Base-by-base conservation (phyloP, 2,113 vertebrate species). In the Cettia cetti region DNA sequence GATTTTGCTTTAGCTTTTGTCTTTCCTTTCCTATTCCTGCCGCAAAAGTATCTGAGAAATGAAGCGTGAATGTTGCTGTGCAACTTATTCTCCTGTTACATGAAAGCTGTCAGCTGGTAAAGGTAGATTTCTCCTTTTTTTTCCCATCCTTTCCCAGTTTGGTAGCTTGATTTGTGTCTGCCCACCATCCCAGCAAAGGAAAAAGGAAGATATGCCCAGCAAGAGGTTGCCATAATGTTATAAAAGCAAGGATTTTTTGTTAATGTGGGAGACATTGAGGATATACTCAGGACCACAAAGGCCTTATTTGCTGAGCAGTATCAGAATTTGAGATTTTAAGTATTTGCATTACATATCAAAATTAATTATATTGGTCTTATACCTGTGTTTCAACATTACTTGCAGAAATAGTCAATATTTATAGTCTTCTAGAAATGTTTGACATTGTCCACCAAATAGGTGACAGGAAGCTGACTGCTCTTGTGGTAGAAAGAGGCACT, bases 1-100 rank as follows among this genome's bases (percentile, higher is more conserved):
- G 85, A 95, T 94, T 91, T 75, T 86, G 60, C 85, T 88, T 82
- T 93, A 90, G 79, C 75, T 93, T 92, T 91, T 75, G 42, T 80
- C 82, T 95, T 87, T 84, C 44, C 39, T 93, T 79, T 84, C 82
- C 66, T 85, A 24, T 66, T 85, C 27, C 84, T 97, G 75, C 71
- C 63, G 70, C 82, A 83, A 63, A 89, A 88, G 27, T 90, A 45
- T 82, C 59, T 79, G 66, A 92, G 92, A 85, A 89, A 74, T 57
- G 75, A 95, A 82, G 87, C 42, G 1, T 79, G 42, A 74, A 74
- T 61, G 66, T 88, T 91, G 78, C 79, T 57, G 96, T 96, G 92
- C 66, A 86, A 39, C 39, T 86, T 85, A 19, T 2, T 70, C 75
- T 89, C 11, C 56, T 82, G 15, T 72, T 65, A 59, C 19, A 23